Evolutionary conservation across 2,113 vertebrate species (phyloP).

Genomic region (Ibidorhyncha struthersii): DNA sequence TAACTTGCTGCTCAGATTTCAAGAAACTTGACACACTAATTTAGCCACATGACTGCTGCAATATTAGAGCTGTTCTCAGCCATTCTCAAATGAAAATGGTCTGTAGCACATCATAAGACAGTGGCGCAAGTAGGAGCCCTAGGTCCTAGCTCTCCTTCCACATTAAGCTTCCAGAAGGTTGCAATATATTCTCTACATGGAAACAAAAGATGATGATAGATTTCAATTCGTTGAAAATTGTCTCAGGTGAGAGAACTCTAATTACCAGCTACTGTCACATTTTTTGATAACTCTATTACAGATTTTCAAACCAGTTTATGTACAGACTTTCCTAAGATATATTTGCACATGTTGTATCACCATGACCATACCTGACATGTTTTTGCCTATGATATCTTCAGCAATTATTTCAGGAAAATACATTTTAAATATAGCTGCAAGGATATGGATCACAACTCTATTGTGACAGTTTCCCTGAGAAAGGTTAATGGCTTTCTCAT

Average conservation of each 20-base stretch:
- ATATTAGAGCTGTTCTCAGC: background rate
- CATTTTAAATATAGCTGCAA: background rate
- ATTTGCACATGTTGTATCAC: background rate
- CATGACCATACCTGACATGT: background rate
- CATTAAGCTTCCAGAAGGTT: background rate
- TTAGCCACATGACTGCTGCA: background rate
- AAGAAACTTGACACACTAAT: background rate
- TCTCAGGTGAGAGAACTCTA: background rate
- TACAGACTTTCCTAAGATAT: background rate
- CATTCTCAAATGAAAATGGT: accelerated
- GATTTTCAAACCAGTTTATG: background rate
- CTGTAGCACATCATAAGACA: background rate
- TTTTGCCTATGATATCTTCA: background rate
- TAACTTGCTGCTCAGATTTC: background rate
- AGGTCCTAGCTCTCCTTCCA: background rate
- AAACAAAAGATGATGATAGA: background rate
- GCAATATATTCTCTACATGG: background rate
- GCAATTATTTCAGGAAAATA: background rate
- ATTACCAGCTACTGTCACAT: background rate
- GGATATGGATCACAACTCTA: background rate
- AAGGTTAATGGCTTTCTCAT: background rate
- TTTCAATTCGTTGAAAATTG: background rate
- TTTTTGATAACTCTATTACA: background rate
- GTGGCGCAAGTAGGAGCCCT: background rate
- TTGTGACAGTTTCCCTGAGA: background rate